Evolutionary conservation across 2,113 vertebrate species (phyloP).

Genomic region (Tichodroma muraria): DNA sequence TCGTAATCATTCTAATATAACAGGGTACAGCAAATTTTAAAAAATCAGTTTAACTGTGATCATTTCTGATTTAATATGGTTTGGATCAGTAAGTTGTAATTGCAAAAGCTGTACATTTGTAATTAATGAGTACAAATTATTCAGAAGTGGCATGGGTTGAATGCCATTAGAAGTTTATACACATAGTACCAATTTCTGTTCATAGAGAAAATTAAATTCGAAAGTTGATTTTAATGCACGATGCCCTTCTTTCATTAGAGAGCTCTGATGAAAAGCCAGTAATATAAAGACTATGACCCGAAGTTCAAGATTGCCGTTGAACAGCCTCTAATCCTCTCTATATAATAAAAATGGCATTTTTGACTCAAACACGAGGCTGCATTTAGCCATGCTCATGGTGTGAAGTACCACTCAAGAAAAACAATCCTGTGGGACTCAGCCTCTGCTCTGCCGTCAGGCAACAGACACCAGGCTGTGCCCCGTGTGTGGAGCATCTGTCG

Average conservation of each 20-base stretch:
- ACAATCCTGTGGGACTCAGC: background rate
- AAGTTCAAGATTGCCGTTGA: slow-evolving; percentile 5
- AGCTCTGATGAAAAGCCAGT: slow-evolving; percentile 24
- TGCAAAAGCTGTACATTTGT: slow-evolving; percentile 50
- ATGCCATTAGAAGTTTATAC: slow-evolving; percentile 22
- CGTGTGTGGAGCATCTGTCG: accelerated
- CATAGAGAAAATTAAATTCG: slow-evolving; percentile 31
- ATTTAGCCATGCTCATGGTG: background rate
- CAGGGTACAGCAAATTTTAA: slow-evolving; percentile 7
- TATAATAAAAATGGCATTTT: slow-evolving; percentile 21
- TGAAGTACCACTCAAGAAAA: background rate
- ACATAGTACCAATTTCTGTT: slow-evolving; percentile 26
- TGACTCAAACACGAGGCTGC: background rate
- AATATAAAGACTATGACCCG: background rate
- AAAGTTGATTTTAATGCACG: slow-evolving; percentile 42
- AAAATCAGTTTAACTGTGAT: slow-evolving; percentile 20
- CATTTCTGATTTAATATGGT: slow-evolving; percentile 34
- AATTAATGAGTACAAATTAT: slow-evolving; percentile 61
- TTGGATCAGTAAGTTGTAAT: slow-evolving; percentile 22
- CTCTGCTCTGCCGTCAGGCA: background rate
- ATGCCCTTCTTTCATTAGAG: slow-evolving; percentile 11
- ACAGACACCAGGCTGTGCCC: background rate
- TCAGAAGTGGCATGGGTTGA: slow-evolving; percentile 22
- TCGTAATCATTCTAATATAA: background rate
- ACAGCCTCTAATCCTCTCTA: background rate